Base-by-base conservation (phyloP, 2,797 vertebrate species). In the Arrhamphus sclerolepis region DNA sequence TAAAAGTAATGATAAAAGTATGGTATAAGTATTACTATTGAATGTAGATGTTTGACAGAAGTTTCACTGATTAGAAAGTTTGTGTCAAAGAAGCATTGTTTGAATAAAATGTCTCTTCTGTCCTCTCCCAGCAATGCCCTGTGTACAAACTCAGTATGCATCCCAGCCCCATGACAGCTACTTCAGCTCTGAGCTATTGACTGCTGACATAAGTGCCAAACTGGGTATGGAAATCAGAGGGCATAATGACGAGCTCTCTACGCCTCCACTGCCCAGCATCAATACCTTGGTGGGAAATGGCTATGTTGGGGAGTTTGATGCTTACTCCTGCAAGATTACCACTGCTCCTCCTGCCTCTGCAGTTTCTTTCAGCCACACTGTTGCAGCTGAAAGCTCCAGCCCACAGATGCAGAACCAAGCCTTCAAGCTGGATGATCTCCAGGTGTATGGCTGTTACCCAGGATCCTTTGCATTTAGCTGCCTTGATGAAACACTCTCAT, bases 401-500 rank as follows among this genome's bases (percentile, higher is more conserved):
- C 66, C 85, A 55, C 88, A 85, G 53, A 17, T 72, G 86, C 83
- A 91, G 82, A 91, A 93, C 89, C 86, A 80, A 72, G 71, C 95
- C 62, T 94, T 98, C 85, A 97, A 95, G 69, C 89, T 96, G 47
- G 97, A 98, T 70, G 97, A 98, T 80, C 93, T 97, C 82, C 96
- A 98, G 86, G 94, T 98, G 56, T 98, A 95, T 0, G 94, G 96
- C 75, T 98, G 96, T 85, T 98, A 97, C 58, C 94, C 97, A 0
- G 96, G 96, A 22, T 75, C 95, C 17, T 95, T 98, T 55, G 91
- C 91, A 0, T 72, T 93, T 24, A 93, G 90, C 77, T 96, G 94
- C 34, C 82, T 94, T 0, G 97, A 98, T 0, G 97, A 98, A 89
- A 96, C 94, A 6, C 83, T 96, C 74, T 97, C 96, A 2, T 97